Evolutionary conservation across 2,113 vertebrate genomes (phyloP).

Genomic region (Canis aureus): DNA sequence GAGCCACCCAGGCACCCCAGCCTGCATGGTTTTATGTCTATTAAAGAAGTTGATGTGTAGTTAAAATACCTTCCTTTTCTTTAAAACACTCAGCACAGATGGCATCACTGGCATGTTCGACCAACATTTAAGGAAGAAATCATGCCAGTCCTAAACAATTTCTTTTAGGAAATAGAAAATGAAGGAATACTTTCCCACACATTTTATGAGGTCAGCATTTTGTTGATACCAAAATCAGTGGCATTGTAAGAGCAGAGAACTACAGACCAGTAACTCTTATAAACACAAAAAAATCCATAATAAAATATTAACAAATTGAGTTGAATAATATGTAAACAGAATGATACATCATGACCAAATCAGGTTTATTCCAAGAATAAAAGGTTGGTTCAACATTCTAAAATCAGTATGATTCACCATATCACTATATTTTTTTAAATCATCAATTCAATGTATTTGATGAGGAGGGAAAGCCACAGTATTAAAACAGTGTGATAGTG

Average conservation of each 20-base stretch:
- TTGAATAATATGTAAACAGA: background rate
- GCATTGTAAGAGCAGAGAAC: background rate
- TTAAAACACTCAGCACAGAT: background rate
- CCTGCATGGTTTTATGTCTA: background rate
- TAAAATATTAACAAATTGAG: slow-evolving; percentile 30
- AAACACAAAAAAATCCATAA: background rate
- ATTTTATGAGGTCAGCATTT: slow-evolving; percentile 4
- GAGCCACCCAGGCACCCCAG: no score
- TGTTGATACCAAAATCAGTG: background rate
- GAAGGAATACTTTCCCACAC: background rate
- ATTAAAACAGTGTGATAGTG: slow-evolving; percentile 5
- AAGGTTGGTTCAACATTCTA: slow-evolving; percentile 47
- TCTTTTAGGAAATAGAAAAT: slow-evolving; percentile 30
- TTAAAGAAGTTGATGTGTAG: slow-evolving; percentile 58
- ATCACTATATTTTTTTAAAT: background rate
- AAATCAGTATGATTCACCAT: background rate
- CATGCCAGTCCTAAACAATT: slow-evolving; percentile 12
- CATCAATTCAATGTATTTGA: background rate
- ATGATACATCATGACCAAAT: background rate
- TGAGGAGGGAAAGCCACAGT: background rate
- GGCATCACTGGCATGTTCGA: background rate
- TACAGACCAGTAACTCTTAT: background rate
- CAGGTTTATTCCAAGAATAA: background rate
- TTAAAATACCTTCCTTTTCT: background rate
- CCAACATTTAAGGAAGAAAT: slow-evolving; percentile 38